phyloP scores from a whole-genome alignment of 2,113 vertebrate species.

The Limanda limanda region DNA sequence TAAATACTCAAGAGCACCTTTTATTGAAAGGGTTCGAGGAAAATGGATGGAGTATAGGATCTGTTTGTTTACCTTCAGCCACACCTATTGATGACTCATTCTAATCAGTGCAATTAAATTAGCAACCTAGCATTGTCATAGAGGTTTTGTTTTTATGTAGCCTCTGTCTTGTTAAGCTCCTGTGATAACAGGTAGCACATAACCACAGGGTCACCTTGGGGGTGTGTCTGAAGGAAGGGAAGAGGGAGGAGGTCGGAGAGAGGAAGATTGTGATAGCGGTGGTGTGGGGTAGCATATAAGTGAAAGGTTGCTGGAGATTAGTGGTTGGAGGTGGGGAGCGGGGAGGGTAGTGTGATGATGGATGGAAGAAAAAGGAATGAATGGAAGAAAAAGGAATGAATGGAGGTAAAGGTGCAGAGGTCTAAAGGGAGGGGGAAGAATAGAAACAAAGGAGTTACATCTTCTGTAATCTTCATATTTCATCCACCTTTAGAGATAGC shows the following conservation, averaged over 20 bases:
- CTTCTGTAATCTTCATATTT: constrained; percentile 46
- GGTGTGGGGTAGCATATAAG: not conserved
- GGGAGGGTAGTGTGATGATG: constrained; percentile 13
- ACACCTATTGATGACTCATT: constrained; percentile 21
- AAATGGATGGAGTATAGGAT: constrained; percentile 1
- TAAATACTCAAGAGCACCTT: constrained; percentile 17
- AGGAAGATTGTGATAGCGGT: constrained; percentile 5
- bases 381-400: constrained; percentile 6
- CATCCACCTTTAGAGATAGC: constrained; percentile 41
- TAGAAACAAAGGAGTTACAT: constrained; percentile 25
- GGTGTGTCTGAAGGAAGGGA: constrained; percentile 37
- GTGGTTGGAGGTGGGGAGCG: constrained; percentile 10
- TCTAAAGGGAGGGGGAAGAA: constrained; percentile 18
- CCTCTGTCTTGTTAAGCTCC: not conserved
- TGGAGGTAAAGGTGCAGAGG: constrained; percentile 10
- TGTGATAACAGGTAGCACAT: constrained; percentile 42
- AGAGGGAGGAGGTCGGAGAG: constrained; percentile 7
- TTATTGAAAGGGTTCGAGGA: constrained; percentile 3
- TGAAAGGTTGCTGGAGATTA: constrained; percentile 50
- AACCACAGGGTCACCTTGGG: constrained; percentile 72
- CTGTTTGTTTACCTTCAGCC: constrained; percentile 33
- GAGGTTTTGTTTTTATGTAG: constrained; percentile 10
- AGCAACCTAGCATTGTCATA: constrained; percentile 38
- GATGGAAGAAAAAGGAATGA: constrained; percentile 5
- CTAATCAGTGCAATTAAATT: constrained; percentile 34